A percentile compares a stretch with the other conserved stretches of the same genome.
phyloP scores from a whole-genome alignment of 2,113 vertebrate species.

The Mus pahari region DNA sequence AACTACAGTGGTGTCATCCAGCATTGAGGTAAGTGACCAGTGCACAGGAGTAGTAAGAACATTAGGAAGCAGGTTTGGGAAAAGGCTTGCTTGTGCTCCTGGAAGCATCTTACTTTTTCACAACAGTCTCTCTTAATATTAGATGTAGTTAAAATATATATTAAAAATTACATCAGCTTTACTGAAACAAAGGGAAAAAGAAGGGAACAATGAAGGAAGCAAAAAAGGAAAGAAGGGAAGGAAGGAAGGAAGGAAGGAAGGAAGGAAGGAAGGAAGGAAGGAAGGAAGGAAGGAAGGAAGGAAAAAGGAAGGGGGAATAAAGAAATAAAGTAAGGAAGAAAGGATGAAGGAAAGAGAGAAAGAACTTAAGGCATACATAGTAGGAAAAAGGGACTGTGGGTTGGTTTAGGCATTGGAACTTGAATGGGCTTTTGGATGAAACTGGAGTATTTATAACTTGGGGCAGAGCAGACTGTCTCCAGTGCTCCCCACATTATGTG shows the following conservation, averaged over 20 bases:
- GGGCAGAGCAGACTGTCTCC: background rate
- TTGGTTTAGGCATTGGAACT: background rate
- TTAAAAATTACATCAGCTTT: background rate
- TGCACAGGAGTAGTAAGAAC: background rate
- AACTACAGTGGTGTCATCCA: background rate
- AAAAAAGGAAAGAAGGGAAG: background rate
- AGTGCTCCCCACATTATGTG: no score
- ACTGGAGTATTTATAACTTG: background rate
- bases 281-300: no score
- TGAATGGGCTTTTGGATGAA: background rate
- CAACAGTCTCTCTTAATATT: background rate
- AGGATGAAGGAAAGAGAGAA: background rate
- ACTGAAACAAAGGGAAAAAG: no score
- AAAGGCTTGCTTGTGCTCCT: background rate
- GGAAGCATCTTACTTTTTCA: background rate
- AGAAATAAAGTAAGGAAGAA: no score
- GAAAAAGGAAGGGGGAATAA: no score
- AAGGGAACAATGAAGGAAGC: no score
- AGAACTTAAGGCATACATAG: background rate
- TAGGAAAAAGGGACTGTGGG: background rate
- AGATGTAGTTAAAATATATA: background rate
- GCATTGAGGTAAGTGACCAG: background rate
- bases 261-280: background rate
- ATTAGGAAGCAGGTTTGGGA: background rate
- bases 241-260: no score